Conservation (phyloP, 2,113 vertebrate genomes). For the Ptyas mucosa region DNA sequence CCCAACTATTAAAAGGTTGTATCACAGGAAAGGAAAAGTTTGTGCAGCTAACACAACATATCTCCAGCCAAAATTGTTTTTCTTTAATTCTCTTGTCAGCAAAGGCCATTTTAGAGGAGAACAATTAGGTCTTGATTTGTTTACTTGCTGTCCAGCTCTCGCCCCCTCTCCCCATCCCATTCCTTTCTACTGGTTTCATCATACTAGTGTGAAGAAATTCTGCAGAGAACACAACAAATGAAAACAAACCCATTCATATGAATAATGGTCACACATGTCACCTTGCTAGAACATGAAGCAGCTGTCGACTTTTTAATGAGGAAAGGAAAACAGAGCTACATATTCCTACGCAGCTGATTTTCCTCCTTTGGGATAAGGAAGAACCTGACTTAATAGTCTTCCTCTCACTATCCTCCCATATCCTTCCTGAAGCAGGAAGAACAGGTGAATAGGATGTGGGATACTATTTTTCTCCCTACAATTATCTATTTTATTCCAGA, state of each 20-base stretch:
- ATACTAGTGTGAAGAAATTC: constrained; percentile 41
- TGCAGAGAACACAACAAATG: constrained; percentile 39
- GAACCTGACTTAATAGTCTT: constrained; percentile 61
- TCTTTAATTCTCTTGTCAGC: constrained; percentile 60
- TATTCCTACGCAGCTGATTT: constrained; percentile 49
- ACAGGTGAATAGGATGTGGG: constrained; percentile 69
- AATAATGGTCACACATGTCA: constrained; percentile 51
- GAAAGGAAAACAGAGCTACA: constrained; percentile 44
- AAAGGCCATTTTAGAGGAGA: constrained; percentile 52
- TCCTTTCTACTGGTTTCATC: constrained; percentile 28
- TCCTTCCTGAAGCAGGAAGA: constrained; percentile 72
- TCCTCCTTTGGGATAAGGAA: constrained; percentile 51
- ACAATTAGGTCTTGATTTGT: constrained; percentile 41
- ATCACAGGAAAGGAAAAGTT: constrained; percentile 50
- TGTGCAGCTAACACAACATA: constrained; percentile 61
- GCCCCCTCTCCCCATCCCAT: not conserved
- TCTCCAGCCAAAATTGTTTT: constrained; percentile 61
- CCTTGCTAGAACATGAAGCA: constrained; percentile 56
- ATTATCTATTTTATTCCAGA: constrained; percentile 47
- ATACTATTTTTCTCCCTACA: constrained; percentile 44
- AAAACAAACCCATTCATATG: constrained; percentile 48
- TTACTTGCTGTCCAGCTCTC: constrained; percentile 37
- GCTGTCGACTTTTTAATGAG: constrained; percentile 48
- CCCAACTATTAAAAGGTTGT: constrained; percentile 32
- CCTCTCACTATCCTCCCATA: constrained; percentile 61